Conservation (phyloP, 2,113 vertebrate species). For the Phocoena sinus region DNA sequence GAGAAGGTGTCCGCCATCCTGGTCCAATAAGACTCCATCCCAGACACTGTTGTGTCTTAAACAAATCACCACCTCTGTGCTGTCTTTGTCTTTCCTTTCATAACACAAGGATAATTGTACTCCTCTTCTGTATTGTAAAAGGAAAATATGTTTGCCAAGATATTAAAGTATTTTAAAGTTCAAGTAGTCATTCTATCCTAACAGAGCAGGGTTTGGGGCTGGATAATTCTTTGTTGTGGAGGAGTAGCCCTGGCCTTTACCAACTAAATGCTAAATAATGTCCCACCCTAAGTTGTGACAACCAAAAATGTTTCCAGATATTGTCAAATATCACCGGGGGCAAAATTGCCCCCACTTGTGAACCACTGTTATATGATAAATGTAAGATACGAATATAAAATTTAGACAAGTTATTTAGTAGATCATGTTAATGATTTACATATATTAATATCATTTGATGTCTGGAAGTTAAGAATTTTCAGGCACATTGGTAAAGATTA, state of each 20-base stretch:
- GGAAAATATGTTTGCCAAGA: not conserved
- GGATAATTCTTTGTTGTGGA: not conserved
- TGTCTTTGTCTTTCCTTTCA: not conserved
- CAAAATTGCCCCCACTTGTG: not conserved
- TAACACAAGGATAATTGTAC: not conserved
- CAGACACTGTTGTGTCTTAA: not conserved
- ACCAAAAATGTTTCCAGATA: not conserved
- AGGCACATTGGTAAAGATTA: not conserved
- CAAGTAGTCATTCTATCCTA: not conserved
- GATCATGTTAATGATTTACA: not conserved
- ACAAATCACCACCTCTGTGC: no score
- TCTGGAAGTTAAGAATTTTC: not conserved
- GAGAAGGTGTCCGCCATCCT: no score
- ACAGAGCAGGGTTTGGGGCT: not conserved
- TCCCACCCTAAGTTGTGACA: not conserved
- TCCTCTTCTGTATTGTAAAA: not conserved
- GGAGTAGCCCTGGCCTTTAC: no score
- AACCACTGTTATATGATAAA: not conserved
- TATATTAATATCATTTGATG: not conserved
- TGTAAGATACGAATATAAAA: not conserved
- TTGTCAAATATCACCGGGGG: not conserved
- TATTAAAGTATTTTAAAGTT: not conserved
- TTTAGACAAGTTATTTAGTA: not conserved
- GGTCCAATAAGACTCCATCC: fast-evolving
- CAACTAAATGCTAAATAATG: not conserved